Evolutionary conservation across 2,113 vertebrate genomes (phyloP).

Genomic region (Peromyscus polionotus): DNA sequence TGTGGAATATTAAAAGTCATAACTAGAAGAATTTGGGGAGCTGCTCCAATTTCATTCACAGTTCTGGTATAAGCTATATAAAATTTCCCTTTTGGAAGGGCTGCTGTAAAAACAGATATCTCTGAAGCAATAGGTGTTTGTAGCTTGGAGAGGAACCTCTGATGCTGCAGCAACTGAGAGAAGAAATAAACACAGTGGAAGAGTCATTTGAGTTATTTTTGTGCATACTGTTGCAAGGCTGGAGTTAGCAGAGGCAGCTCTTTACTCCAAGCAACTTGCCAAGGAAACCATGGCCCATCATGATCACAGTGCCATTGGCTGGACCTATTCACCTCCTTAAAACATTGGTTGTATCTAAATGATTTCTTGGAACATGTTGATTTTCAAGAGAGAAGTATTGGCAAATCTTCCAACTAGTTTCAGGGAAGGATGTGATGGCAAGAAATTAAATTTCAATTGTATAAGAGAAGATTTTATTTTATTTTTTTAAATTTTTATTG

Average conservation of each 20-base stretch:
- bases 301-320: neutral
- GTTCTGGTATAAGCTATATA: neutral
- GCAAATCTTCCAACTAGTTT: neutral
- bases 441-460: neutral
- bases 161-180: neutral
- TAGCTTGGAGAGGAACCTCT: neutral
- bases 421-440: neutral
- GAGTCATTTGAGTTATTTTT: neutral
- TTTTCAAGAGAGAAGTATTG: neutral
- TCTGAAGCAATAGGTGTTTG: neutral
- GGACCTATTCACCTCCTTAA: neutral
- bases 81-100: slow-evolving; percentile 12
- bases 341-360: neutral
- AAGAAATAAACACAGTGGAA: neutral
- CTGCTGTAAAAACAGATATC: neutral
- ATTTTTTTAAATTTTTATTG: neutral
- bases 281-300: neutral
- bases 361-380: neutral
- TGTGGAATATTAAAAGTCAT: neutral
- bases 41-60: neutral
- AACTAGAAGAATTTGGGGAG: neutral
- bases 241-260: neutral
- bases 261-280: neutral
- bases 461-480: slow-evolving; percentile 4
- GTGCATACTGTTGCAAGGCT: neutral